A percentile compares a stretch with the other conserved stretches of the same genome.
Evolutionary conservation across 2,888 invertebrate genomes (phyloP).

Genomic region (Penaeus monodon): DNA sequence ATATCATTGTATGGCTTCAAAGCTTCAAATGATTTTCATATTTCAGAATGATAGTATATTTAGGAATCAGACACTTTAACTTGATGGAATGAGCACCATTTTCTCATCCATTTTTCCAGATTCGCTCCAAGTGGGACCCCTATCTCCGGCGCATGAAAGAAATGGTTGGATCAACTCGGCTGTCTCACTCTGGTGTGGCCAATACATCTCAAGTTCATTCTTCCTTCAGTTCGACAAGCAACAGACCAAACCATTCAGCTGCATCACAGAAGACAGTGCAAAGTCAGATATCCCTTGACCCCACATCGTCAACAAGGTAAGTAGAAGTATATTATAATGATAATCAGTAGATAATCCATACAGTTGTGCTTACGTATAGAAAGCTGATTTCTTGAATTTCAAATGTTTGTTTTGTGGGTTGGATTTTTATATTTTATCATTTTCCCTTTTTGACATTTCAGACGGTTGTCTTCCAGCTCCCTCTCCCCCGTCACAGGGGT

Average conservation of each 20-base stretch:
- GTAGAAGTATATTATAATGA: neutral
- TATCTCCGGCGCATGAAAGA: slow-evolving; percentile 49
- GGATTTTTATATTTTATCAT: neutral
- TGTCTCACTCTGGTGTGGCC: slow-evolving; percentile 3
- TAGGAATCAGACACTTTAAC: neutral
- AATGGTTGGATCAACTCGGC: slow-evolving; percentile 28
- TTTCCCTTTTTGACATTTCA: slow-evolving; percentile 14
- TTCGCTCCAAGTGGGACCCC: slow-evolving; percentile 52
- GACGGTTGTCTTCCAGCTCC: slow-evolving; percentile 46
- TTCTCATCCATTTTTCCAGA: slow-evolving; percentile 1
- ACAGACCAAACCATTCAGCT: slow-evolving; percentile 39
- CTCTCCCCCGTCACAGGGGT: slow-evolving; percentile 22
- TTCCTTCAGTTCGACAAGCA: slow-evolving; percentile 41
- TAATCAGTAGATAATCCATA: too few relatives aligned
- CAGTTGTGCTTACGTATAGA: too few relatives aligned
- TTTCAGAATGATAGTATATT: too few relatives aligned
- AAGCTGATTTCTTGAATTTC: neutral
- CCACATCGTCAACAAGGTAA: slow-evolving; percentile 37
- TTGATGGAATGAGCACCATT: neutral
- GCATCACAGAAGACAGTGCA: slow-evolving; percentile 49
- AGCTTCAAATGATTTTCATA: too few relatives aligned
- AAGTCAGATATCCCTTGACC: slow-evolving; percentile 48
- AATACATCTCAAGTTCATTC: slow-evolving; percentile 20
- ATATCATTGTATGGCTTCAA: too few relatives aligned
- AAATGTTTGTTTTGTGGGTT: neutral